Conservation (phyloP, 2,888 invertebrate genomes). For the Drosophila mercatorum region DNA sequence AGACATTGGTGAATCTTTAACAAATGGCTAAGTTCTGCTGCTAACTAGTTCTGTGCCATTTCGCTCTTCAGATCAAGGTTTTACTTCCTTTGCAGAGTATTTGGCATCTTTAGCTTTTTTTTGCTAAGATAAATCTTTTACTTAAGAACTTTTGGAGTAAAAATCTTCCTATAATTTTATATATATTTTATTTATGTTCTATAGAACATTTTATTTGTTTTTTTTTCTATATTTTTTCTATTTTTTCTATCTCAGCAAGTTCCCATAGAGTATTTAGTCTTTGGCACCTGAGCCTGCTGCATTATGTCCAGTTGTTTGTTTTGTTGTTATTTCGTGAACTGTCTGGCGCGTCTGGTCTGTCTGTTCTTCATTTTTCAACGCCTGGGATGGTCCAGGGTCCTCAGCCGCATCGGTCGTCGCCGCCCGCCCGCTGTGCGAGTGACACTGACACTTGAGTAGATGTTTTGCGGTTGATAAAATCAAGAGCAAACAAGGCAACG, state of each 20-base stretch:
- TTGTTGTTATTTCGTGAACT: conserved; percentile 45
- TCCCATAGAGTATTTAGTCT: conserved; percentile 23
- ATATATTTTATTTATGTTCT: not conserved
- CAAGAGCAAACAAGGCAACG: conserved; percentile 78
- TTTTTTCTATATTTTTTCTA: too few species aligned
- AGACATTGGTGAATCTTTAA: not conserved
- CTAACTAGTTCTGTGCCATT: too few species aligned
- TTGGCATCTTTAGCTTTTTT: too few species aligned
- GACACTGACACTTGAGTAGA: conserved; percentile 83
- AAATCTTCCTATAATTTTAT: not conserved
- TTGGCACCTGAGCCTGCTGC: not conserved
- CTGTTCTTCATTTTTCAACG: conserved; percentile 78
- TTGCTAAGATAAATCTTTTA: too few species aligned
- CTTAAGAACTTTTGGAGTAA: too few species aligned
- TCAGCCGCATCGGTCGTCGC: conserved; percentile 64
- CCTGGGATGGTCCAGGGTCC: conserved; percentile 71
- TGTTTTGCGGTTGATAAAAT: conserved; percentile 82
- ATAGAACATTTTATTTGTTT: not conserved
- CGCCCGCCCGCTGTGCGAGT: conserved; percentile 80
- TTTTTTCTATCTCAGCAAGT: not conserved
- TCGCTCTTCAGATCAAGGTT: too few species aligned
- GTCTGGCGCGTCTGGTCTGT: conserved; percentile 54
- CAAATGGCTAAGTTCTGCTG: too few species aligned
- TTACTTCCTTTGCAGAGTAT: too few species aligned
- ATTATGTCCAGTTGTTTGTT: conserved; percentile 33